Conservation (phyloP, 2,113 vertebrate genomes). For the Phoxinus phoxinus region DNA sequence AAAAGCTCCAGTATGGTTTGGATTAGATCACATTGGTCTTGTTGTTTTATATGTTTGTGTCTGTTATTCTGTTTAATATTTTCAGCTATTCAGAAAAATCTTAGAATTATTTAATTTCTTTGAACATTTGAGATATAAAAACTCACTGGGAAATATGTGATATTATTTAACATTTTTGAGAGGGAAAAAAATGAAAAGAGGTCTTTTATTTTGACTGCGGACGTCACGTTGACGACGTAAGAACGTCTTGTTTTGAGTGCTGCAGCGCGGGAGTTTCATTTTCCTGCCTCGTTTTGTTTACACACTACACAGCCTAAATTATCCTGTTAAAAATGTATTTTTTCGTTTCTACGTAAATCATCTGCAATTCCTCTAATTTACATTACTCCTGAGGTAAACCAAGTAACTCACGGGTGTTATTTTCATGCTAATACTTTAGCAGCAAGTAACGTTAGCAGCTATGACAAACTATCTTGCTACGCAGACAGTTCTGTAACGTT, state of each 20-base stretch:
- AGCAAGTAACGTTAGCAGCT: neutral
- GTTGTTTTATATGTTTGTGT: neutral
- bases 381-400: neutral
- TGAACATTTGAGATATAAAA: neutral
- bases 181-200: too few relatives aligned
- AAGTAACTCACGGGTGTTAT: neutral
- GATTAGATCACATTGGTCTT: neutral
- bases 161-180: neutral
- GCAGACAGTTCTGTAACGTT: neutral
- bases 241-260: neutral
- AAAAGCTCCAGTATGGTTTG: neutral
- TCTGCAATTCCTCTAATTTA: neutral
- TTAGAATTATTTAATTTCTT: neutral
- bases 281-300: slow-evolving; percentile 8
- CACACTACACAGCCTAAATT: neutral
- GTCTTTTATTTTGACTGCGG: slow-evolving; percentile 22
- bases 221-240: neutral
- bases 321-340: neutral
- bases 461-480: neutral
- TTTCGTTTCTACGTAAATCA: neutral
- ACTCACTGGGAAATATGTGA: neutral
- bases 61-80: too few relatives aligned
- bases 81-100: too few relatives aligned
- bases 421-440: neutral
- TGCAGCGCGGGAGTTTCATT: slow-evolving; percentile 33